These are phyloP conservation scores for Psilopsiagon aymara DNA, from an alignment of 2,113 vertebrate species.

Conservation along the genomic window DNA sequence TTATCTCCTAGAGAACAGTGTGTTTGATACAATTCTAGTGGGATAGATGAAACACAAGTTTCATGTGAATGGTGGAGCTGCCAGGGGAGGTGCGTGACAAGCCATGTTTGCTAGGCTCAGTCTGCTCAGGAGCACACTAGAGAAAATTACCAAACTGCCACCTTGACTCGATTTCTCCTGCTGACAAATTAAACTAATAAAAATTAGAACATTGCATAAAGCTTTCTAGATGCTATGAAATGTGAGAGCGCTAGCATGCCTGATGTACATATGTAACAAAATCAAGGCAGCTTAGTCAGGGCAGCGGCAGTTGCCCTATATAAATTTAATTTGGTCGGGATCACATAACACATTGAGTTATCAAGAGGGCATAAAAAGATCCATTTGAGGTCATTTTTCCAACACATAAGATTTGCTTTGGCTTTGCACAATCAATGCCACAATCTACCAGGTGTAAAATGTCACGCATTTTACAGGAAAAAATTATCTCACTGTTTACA, in stretches of 20 bases:
- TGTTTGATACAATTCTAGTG: conserved; percentile 40
- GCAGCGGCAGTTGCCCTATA: background rate
- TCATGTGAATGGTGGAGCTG: background rate
- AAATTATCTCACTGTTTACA: background rate
- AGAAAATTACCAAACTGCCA: background rate
- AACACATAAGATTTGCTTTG: background rate
- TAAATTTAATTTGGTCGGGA: conserved; percentile 24
- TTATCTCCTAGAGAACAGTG: conserved; percentile 52
- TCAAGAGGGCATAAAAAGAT: background rate
- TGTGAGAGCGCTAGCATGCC: background rate
- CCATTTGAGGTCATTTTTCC: background rate
- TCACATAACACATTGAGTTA: background rate
- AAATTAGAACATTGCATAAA: conserved; percentile 24
- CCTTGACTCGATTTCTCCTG: conserved; percentile 4
- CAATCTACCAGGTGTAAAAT: background rate
- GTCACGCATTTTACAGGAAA: background rate
- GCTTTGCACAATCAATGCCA: background rate
- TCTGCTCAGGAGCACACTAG: background rate
- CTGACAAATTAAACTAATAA: conserved; percentile 35
- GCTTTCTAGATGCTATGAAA: background rate
- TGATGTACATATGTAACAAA: background rate
- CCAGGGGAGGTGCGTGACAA: background rate
- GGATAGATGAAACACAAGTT: conserved; percentile 16
- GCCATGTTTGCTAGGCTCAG: background rate
- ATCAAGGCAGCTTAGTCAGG: background rate